These are phyloP conservation scores for Cyprinodon tularosa DNA, from an alignment of 2,113 vertebrate species.

Conservation along the genomic window DNA sequence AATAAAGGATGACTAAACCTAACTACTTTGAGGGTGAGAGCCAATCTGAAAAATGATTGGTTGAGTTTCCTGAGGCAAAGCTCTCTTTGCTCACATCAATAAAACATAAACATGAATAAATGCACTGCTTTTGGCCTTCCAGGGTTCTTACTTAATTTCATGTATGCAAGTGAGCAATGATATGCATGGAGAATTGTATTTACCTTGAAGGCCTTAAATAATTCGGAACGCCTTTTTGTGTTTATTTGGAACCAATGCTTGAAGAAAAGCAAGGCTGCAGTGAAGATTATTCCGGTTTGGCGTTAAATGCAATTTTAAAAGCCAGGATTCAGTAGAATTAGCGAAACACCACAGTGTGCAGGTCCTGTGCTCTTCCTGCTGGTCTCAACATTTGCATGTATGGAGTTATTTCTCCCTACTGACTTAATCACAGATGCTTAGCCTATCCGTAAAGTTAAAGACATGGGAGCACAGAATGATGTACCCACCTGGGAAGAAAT, in stretches of 20 bases:
- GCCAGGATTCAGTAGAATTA: background rate
- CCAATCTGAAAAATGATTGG: constrained; percentile 81
- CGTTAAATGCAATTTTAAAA: constrained; percentile 37
- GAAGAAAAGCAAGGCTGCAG: constrained; percentile 67
- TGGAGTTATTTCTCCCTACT: constrained; percentile 41
- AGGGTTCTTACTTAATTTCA: constrained; percentile 80
- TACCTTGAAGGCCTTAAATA: constrained; percentile 76
- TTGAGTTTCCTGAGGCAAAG: constrained; percentile 80
- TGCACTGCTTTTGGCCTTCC: constrained; percentile 77
- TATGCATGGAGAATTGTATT: constrained; percentile 76
- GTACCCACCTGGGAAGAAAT: constrained; percentile 71
- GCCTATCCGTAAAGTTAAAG: constrained; percentile 58
- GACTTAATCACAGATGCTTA: constrained; percentile 51
- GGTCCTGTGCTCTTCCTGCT: constrained; percentile 4
- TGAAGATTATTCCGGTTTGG: constrained; percentile 39
- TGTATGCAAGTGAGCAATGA: constrained; percentile 76
- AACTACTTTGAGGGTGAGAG: constrained; percentile 72
- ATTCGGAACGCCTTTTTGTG: constrained; percentile 73
- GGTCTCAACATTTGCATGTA: constrained; percentile 51
- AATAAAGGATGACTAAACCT: constrained; percentile 78
- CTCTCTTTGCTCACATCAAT: constrained; percentile 82
- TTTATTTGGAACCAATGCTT: constrained; percentile 71
- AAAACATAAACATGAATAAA: constrained; percentile 85
- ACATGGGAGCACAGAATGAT: constrained; percentile 47
- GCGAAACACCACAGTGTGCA: background rate